phyloP scores from a whole-genome alignment of 2,888 invertebrate genomes.

The Urechis unicinctus region DNA sequence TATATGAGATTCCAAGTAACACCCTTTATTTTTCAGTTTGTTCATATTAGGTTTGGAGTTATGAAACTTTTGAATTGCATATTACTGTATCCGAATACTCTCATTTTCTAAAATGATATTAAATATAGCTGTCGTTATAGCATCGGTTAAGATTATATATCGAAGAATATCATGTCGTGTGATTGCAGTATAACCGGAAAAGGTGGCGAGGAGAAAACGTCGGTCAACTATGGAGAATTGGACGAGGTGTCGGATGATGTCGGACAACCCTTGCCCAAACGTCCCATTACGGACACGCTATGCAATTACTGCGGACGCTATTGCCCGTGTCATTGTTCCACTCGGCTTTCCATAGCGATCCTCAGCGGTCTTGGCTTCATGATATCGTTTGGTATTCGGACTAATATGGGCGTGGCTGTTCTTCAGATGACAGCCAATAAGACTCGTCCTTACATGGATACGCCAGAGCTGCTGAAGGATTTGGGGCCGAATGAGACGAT shows the following conservation, averaged over 20 bases:
- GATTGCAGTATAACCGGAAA: slow-evolving; percentile 22
- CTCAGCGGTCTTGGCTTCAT: slow-evolving; percentile 54
- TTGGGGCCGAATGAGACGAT: neutral
- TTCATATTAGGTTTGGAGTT: no score
- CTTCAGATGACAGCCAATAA: slow-evolving; percentile 60
- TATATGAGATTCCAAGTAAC: no score
- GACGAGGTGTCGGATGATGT: slow-evolving; percentile 33
- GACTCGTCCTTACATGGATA: slow-evolving; percentile 4
- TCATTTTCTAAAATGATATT: no score
- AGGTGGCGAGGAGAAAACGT: slow-evolving; percentile 36
- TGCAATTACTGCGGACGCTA: slow-evolving; percentile 1
- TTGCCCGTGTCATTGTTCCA: slow-evolving; percentile 27
- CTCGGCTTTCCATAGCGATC: slow-evolving; percentile 49
- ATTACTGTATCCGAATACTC: no score
- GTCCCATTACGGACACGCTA: neutral
- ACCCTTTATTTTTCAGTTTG: no score
- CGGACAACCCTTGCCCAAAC: neutral
- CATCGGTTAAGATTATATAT: no score
- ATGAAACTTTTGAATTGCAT: no score
- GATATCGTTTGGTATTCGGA: slow-evolving; percentile 77
- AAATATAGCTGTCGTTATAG: no score
- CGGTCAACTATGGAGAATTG: slow-evolving; percentile 42
- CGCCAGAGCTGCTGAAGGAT: slow-evolving; percentile 1
- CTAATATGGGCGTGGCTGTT: slow-evolving; percentile 98
- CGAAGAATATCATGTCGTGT: neutral